These are phyloP conservation scores for Pterobdella sp. DNA, from an alignment of 2,888 invertebrate genomes.

Conservation along the genomic window DNA sequence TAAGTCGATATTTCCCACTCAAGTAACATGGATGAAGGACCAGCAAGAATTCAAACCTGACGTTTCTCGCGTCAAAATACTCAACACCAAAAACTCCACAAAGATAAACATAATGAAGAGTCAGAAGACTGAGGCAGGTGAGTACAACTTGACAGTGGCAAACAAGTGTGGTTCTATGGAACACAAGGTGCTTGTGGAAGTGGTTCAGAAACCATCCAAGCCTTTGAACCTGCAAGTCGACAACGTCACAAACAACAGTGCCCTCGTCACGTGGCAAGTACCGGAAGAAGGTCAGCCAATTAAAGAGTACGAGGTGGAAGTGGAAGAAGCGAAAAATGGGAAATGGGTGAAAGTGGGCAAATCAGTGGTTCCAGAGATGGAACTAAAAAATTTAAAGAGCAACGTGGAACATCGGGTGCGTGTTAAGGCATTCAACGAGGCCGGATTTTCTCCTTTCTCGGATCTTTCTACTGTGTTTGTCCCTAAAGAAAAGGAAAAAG, in stretches of 20 bases:
- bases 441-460: too few species aligned
- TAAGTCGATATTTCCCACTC: constrained; percentile 38
- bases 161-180: constrained; percentile 37
- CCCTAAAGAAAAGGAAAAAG: too few species aligned
- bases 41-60: constrained; percentile 31
- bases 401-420: too few species aligned
- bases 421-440: too few species aligned
- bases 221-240: constrained; percentile 39
- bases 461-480: too few species aligned
- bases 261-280: constrained; percentile 47
- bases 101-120: constrained; percentile 38
- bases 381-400: not conserved
- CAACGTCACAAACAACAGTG: constrained; percentile 46
- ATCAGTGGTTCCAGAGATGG: constrained; percentile 62
- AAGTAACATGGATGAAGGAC: constrained; percentile 40
- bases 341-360: constrained; percentile 89
- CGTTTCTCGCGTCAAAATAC: constrained; percentile 31
- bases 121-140: constrained; percentile 36
- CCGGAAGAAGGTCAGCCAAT: constrained; percentile 49
- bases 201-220: too few species aligned
- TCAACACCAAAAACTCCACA: constrained; percentile 39
- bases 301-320: constrained; percentile 47
- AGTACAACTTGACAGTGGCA: constrained; percentile 38
- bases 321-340: constrained; percentile 54
- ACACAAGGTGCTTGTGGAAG: not conserved